These are phyloP conservation scores for Clavelina lepadiformis DNA, from an alignment of 23 tunicate species.

Conservation along the genomic window DNA sequence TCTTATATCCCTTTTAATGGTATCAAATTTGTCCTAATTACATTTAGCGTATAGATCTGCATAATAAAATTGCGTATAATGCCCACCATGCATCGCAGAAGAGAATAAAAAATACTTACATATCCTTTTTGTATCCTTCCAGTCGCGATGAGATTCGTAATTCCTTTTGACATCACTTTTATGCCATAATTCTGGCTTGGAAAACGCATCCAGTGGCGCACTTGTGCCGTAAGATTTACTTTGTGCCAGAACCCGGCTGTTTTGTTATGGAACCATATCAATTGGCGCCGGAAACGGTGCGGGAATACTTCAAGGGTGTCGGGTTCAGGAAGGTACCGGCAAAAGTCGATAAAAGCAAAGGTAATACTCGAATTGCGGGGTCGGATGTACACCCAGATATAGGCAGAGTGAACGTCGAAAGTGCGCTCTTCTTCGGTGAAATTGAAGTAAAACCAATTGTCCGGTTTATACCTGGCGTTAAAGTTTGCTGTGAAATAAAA, in stretches of 20 bases:
- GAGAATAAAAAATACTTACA: neutral
- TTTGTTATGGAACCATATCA: neutral
- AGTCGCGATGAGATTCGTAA: neutral
- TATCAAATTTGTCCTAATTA: too few relatives aligned
- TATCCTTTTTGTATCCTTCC: neutral
- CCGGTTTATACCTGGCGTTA: neutral
- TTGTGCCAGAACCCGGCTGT: neutral
- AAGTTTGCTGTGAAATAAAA: conserved; percentile 11
- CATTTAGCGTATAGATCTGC: too few relatives aligned
- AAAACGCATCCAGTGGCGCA: neutral
- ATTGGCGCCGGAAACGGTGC: neutral
- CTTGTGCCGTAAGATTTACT: conserved; percentile 3
- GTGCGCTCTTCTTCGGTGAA: conserved; percentile 12
- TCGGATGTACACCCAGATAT: neutral
- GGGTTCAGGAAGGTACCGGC: neutral
- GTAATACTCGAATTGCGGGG: neutral
- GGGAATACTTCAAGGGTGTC: neutral
- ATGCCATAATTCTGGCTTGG: conserved; percentile 7
- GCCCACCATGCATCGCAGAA: too few relatives aligned
- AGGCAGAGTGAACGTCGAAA: neutral
- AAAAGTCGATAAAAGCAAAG: neutral
- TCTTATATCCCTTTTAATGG: too few relatives aligned
- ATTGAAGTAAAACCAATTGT: conserved; percentile 11
- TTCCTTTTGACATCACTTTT: neutral
- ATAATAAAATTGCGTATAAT: too few relatives aligned